These are phyloP conservation scores for Trisateles emortualis DNA, from an alignment of 2,888 invertebrate genomes.

Conservation along the genomic window DNA sequence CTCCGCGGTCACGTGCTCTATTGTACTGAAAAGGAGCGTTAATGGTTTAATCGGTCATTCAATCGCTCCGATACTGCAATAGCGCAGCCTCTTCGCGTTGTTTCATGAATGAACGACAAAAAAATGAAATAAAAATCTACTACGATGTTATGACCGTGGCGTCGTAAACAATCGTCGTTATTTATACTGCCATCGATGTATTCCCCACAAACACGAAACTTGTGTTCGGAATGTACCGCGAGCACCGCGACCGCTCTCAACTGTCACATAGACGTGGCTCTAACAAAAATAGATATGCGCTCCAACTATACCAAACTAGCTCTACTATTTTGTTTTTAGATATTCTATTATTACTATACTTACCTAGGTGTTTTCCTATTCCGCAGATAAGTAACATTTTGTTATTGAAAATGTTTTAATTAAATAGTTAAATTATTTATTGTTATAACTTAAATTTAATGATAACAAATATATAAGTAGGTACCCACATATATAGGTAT, in stretches of 20 bases:
- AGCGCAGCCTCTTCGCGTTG: slow-evolving; percentile 70
- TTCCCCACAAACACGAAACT: slow-evolving; percentile 42
- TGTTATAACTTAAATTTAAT: neutral
- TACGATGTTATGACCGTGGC: slow-evolving; percentile 62
- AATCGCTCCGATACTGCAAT: slow-evolving; percentile 70
- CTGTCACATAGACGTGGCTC: slow-evolving; percentile 34
- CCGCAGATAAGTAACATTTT: too few species aligned
- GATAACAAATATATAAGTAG: too few species aligned
- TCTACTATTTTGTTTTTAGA: neutral
- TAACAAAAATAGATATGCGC: slow-evolving; percentile 27
- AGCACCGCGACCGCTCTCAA: slow-evolving; percentile 11
- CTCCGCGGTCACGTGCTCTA: slow-evolving; percentile 74
- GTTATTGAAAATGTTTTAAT: too few species aligned
- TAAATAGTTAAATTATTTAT: neutral
- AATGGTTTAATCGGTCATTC: slow-evolving; percentile 79
- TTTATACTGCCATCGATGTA: slow-evolving; percentile 52
- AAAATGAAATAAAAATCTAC: slow-evolving; percentile 65
- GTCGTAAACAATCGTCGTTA: slow-evolving; percentile 64
- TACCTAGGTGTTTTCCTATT: neutral
- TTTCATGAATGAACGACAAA: slow-evolving; percentile 78
- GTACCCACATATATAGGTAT: slow-evolving; percentile 16
- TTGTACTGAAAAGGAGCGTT: slow-evolving; percentile 74
- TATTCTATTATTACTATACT: neutral
- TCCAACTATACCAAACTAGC: slow-evolving; percentile 22
- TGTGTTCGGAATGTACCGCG: slow-evolving; percentile 30